Percentiles rank a stretch among this genome's conserved stretches.
Evolutionary conservation across 2,797 vertebrate genomes (phyloP).

Genomic region (Lycodopsis pacificus): DNA sequence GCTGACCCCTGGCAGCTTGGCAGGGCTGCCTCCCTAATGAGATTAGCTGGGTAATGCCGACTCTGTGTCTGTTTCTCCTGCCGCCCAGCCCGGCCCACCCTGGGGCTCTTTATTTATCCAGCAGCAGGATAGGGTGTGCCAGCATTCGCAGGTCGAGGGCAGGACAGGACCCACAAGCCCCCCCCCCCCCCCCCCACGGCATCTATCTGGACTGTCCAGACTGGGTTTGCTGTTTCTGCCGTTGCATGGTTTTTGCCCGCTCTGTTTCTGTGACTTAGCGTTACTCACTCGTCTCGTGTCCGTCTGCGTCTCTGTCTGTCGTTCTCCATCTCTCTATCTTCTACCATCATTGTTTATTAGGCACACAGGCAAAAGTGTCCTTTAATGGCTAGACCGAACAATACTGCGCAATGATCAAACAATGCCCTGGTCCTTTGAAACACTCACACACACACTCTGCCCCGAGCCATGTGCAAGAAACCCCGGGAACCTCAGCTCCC

Average conservation of each 20-base stretch:
- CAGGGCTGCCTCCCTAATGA: constrained; percentile 86
- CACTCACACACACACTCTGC: constrained; percentile 40
- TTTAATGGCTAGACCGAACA: constrained; percentile 52
- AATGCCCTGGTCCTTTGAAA: constrained; percentile 51
- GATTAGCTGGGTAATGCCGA: constrained; percentile 88
- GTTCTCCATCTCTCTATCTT: constrained; percentile 17
- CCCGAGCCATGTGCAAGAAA: constrained; percentile 55
- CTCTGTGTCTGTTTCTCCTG: constrained; percentile 86
- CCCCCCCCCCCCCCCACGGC: constrained; percentile 2
- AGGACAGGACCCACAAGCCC: constrained; percentile 80
- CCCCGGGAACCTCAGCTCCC: constrained; percentile 70
- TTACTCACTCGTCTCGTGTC: constrained; percentile 12
- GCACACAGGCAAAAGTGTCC: constrained; percentile 55
- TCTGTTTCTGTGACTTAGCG: constrained; percentile 5
- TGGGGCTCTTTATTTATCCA: constrained; percentile 86
- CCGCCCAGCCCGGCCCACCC: constrained; percentile 78
- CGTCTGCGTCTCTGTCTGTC: neutral
- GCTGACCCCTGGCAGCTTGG: constrained; percentile 86
- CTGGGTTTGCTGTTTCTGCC: constrained; percentile 35
- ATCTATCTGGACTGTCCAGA: constrained; percentile 59
- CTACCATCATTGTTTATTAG: constrained; percentile 42
- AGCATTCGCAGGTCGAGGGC: constrained; percentile 85
- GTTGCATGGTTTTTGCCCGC: constrained; percentile 37
- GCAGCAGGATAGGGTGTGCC: constrained; percentile 82
- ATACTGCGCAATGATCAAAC: constrained; percentile 62